Base-by-base conservation (phyloP, 2,113 vertebrate genomes). In the Oryzias curvinotus region DNA sequence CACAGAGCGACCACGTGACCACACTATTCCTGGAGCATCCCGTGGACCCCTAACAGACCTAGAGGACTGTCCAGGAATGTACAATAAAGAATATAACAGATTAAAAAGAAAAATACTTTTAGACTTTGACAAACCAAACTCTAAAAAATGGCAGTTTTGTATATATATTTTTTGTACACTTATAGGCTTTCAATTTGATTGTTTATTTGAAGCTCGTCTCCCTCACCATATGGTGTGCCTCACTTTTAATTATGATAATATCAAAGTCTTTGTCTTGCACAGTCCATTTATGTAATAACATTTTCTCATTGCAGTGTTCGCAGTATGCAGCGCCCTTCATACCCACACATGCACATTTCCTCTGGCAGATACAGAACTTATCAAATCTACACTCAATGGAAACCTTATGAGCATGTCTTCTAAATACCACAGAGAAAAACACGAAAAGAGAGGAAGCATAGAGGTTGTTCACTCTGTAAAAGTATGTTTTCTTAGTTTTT, bases 161-260 rank as follows among this genome's bases (percentile, higher is more conserved):
- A 68, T 73, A 71, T 23, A 0, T 36, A 30, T 36, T 82, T 89
- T 89, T 71, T 49, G 67, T 51, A 77, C 68, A 69, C 82, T 67
- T 70, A 71, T 61, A 88, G 84, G 90, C 90, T 91, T 91, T 91
- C 85, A 91, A 10, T 78, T 68, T 88, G 85, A 92, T 92, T 91
- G 89, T 92, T 91, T 91, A 84, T 82, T 79, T 62, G 74, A 73
- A 7, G 71, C 77, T 90, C 71, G 73, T 90, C 80, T 82, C 82
- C 79, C 84, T 83, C 79, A 56, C 90, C 90, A 90, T 90, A 91
- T 91, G 90, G 81, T 65, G 78, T 71, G 44, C 86, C 81, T 89
- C 86, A 81, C 72, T 88, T 91, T 91, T 91, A 91, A 92, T 92
- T 91, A 92, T 86, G 85, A 87, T 91, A 91, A 91, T 86, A 91